Conservation (phyloP, 2,797 vertebrate genomes). For the Periparus ater region DNA sequence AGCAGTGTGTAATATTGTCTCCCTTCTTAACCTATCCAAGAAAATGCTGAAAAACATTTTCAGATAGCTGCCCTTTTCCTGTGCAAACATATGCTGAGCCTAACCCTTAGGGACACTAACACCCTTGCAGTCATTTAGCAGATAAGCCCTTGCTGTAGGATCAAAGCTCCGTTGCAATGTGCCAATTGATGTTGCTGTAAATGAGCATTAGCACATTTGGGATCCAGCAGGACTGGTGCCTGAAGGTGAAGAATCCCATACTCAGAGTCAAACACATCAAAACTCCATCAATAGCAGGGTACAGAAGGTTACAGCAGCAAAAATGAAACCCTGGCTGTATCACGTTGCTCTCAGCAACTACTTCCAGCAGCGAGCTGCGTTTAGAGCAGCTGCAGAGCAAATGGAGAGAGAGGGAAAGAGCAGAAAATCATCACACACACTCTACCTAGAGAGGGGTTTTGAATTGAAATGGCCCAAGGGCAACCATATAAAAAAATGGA, state of each 20-base stretch:
- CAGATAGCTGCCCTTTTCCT: slow-evolving; percentile 25
- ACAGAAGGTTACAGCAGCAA: slow-evolving; percentile 28
- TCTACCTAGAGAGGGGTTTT: not conserved
- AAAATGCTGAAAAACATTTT: not conserved
- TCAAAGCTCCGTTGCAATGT: not conserved
- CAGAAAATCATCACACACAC: not conserved
- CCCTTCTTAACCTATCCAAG: not conserved
- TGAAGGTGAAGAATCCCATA: slow-evolving; percentile 34
- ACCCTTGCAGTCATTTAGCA: slow-evolving; percentile 16
- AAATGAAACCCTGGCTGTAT: not conserved
- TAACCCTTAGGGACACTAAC: slow-evolving; percentile 28
- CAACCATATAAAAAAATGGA: not conserved
- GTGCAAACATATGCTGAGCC: slow-evolving; percentile 51
- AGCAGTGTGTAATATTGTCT: not conserved
- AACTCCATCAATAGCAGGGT: slow-evolving; percentile 35
- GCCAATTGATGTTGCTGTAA: slow-evolving; percentile 39
- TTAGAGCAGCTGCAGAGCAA: slow-evolving; percentile 13
- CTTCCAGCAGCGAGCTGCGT: not conserved
- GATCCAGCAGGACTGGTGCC: slow-evolving; percentile 42
- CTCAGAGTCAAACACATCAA: slow-evolving; percentile 21
- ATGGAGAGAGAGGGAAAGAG: not conserved
- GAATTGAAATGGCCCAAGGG: not conserved
- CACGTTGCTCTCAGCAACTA: slow-evolving; percentile 21
- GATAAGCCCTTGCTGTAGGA: slow-evolving; percentile 21
- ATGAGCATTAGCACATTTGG: slow-evolving; percentile 37